Percentiles rank a stretch among this genome's conserved stretches.
phyloP scores from a whole-genome alignment of 2,888 invertebrate species.

The Synergus japonicus region DNA sequence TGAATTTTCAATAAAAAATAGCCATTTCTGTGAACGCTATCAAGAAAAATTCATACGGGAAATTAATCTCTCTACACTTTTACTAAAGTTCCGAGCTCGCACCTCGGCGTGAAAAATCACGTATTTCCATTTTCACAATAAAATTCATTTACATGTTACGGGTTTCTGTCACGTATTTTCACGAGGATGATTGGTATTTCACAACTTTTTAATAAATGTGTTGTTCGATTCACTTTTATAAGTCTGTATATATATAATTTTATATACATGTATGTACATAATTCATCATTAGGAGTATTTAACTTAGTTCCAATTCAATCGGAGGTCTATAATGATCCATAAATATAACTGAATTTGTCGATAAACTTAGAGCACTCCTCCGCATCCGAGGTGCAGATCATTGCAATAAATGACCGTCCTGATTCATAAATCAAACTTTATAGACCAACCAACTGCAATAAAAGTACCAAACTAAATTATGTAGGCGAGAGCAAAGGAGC shows the following conservation, averaged over 20 bases:
- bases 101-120: neutral
- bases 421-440: conserved; percentile 41
- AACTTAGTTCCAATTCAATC: too few relatives aligned
- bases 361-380: neutral
- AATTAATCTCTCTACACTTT: conserved; percentile 22
- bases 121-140: conserved; percentile 36
- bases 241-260: neutral
- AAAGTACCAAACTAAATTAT: conserved; percentile 23
- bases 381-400: conserved; percentile 28
- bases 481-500: conserved; percentile 12
- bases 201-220: neutral
- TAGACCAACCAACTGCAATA: conserved; percentile 37
- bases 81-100: neutral
- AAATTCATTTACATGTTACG: conserved; percentile 15
- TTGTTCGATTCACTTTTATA: neutral
- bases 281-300: too few relatives aligned
- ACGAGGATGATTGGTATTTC: neutral
- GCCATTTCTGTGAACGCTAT: conserved; percentile 4
- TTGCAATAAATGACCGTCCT: conserved; percentile 31
- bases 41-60: conserved; percentile 30
- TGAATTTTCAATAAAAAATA: conserved; percentile 20
- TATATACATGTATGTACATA: too few relatives aligned
- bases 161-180: neutral
- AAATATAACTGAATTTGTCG: neutral
- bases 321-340: neutral